Percentiles rank a stretch among this genome's conserved stretches.
Evolutionary conservation across 2,888 invertebrate species (phyloP).

Genomic region (Leucozona laternaria): DNA sequence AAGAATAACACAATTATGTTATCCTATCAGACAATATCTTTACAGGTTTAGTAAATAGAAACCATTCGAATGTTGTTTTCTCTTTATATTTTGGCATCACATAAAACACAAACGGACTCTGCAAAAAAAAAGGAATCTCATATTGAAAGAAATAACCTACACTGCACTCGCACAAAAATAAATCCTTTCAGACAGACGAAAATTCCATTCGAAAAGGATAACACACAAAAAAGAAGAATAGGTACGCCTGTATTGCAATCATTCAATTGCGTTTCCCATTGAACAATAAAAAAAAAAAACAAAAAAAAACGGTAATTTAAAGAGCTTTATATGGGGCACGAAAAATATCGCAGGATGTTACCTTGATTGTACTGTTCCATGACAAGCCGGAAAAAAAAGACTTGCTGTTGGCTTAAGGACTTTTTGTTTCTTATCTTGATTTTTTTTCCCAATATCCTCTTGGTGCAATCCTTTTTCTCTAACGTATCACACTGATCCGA

Average conservation of each 20-base stretch:
- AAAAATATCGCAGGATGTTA: conserved; percentile 17
- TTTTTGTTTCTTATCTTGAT: conserved; percentile 26
- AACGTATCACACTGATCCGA: conserved; percentile 61
- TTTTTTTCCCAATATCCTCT: conserved; percentile 54
- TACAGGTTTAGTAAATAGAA: conserved; percentile 62
- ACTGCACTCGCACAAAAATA: conserved; percentile 42
- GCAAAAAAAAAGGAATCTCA: conserved; percentile 22
- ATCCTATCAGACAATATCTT: conserved; percentile 66
- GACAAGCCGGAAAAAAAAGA: no score
- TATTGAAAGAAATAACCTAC: conserved; percentile 60
- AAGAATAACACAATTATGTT: conserved; percentile 60
- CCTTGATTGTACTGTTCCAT: conserved; percentile 15
- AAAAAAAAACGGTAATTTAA: background rate
- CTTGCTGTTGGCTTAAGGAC: background rate
- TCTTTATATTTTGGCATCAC: conserved; percentile 14
- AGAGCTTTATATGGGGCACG: conserved; percentile 23
- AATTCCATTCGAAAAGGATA: conserved; percentile 5
- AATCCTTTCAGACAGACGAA: conserved; percentile 29
- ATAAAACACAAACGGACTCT: background rate
- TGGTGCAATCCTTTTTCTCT: conserved; percentile 64
- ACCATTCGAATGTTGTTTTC: conserved; percentile 19
- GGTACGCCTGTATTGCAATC: conserved; percentile 40
- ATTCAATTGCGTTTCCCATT: conserved; percentile 48
- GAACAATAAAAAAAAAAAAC: background rate
- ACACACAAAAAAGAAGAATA: background rate